Evolutionary conservation across 1,140 invertebrate genomes (phyloP), one percentile per base, ranked within the genome.

Genomic region (Anagrus nilaparvatae): DNA sequence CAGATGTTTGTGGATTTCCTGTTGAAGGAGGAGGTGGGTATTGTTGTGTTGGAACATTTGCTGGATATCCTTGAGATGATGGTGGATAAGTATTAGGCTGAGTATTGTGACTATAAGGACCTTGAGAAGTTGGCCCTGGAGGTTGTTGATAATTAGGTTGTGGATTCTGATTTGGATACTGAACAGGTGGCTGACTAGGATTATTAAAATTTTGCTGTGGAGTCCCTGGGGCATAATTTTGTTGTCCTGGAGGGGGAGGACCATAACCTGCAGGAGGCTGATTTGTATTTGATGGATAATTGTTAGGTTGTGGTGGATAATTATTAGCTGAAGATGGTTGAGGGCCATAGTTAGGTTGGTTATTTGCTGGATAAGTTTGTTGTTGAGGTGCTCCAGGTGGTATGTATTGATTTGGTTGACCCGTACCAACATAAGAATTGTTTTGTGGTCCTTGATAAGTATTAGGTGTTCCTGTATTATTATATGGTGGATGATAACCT

Each of bases 401-500:
- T 12, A 56, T 63, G 31, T 66, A 67, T 31, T 67, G 65, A 32
- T 65, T 65, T 37, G 62, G 63, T 42, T 66, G 63, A 20, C 61
- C 62, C 10, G 59, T 50, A 17, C 51, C 54, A 9, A 51, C 54
- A 20, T 67, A 68, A 6, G 53, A 57, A 9, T 58, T 46, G 21
- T 54, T 57, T 45, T 67, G 66, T n/a, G 69, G 68, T 33, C 65
- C 57, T 52, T 61, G 63, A 46, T 67, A 67, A 47, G 63, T 65
- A 13, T 54, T 52, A 0, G 54, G 51, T 20, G 65, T 67, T 60
- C 65, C 70, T 48, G 66, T 66, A 49, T 60, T 68, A 12, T 63
- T 54, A 42, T 74, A 74, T 31, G 64, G 60, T 36, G 62, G 54
- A 33, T 68, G 65, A 46, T 75, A 75, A 40, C 65, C 68, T 55